phyloP scores from a whole-genome alignment of 2,888 invertebrate genomes.

The Leptura quadrifasciata region DNA sequence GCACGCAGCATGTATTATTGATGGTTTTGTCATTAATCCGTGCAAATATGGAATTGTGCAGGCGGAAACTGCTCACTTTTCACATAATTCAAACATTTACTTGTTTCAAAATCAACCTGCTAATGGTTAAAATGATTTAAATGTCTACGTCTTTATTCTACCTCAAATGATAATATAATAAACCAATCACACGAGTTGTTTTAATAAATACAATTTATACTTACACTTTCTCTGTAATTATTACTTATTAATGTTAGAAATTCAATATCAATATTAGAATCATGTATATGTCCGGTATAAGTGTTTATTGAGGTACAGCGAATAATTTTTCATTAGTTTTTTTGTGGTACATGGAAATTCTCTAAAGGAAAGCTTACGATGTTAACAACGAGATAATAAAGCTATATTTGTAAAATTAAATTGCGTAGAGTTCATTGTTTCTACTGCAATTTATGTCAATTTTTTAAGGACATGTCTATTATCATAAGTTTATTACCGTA shows the following conservation, averaged over 20 bases:
- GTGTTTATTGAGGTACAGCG: not conserved
- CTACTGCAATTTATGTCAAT: not conserved
- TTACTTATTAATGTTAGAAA: not conserved
- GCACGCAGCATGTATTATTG: conserved; percentile 66
- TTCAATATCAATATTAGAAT: conserved; percentile 6
- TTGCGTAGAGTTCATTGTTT: not conserved
- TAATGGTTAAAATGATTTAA: conserved; percentile 52
- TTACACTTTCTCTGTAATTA: conserved; percentile 43
- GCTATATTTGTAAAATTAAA: not conserved
- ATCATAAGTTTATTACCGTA: no score
- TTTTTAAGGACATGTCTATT: no score
- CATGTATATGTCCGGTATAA: not conserved
- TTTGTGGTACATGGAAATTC: not conserved
- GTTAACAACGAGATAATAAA: not conserved
- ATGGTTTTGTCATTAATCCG: conserved; percentile 66
- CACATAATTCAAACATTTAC: conserved; percentile 51
- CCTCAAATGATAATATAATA: conserved; percentile 32
- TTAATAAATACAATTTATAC: conserved; percentile 39
- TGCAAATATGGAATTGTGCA: conserved; percentile 64
- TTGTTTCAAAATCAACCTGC: conserved; percentile 54
- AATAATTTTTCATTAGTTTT: not conserved
- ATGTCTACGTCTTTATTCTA: conserved; percentile 40
- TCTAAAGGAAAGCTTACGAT: not conserved
- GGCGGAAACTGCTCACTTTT: conserved; percentile 59
- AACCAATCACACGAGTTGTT: conserved; percentile 28